Conservation (phyloP, 2,113 vertebrate genomes). For the Macquaria australasica region DNA sequence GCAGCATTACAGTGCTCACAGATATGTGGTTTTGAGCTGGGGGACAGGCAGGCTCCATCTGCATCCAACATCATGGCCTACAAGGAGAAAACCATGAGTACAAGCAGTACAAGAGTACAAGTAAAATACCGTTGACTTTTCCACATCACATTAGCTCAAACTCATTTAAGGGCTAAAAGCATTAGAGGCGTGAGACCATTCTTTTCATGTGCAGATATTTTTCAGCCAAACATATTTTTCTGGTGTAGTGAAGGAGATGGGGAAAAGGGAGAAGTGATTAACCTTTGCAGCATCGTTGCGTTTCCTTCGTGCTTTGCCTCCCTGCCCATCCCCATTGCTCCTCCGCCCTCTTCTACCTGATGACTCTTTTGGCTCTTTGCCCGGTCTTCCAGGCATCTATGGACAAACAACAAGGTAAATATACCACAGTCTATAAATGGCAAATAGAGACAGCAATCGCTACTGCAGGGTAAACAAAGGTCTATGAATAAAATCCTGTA, state of each 20-base stretch:
- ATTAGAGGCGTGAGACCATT: background rate
- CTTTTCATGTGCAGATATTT: background rate
- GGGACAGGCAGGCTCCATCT: slow-evolving; percentile 90
- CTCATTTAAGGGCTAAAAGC: background rate
- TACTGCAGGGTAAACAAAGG: background rate
- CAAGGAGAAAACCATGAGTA: background rate
- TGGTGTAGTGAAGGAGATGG: background rate
- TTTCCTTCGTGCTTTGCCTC: slow-evolving; percentile 95
- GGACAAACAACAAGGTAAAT: slow-evolving; percentile 31
- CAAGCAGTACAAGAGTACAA: background rate
- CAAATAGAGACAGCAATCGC: background rate
- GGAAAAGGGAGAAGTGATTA: background rate
- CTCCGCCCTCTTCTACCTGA: slow-evolving; percentile 92
- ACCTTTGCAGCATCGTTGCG: slow-evolving; percentile 87
- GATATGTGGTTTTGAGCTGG: slow-evolving; percentile 97
- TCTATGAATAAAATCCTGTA: background rate
- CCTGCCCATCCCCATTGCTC: slow-evolving; percentile 94
- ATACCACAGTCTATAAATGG: background rate
- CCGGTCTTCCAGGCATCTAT: slow-evolving; percentile 81
- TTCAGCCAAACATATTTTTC: background rate
- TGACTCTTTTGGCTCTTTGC: slow-evolving; percentile 90
- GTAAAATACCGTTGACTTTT: background rate
- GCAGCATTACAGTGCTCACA: slow-evolving; percentile 98
- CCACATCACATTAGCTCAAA: background rate
- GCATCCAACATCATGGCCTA: slow-evolving; percentile 90